Percentiles rank a stretch among this genome's conserved stretches.
Conservation (phyloP, 2,113 vertebrate species). For the Salvelinus sp. region DNA sequence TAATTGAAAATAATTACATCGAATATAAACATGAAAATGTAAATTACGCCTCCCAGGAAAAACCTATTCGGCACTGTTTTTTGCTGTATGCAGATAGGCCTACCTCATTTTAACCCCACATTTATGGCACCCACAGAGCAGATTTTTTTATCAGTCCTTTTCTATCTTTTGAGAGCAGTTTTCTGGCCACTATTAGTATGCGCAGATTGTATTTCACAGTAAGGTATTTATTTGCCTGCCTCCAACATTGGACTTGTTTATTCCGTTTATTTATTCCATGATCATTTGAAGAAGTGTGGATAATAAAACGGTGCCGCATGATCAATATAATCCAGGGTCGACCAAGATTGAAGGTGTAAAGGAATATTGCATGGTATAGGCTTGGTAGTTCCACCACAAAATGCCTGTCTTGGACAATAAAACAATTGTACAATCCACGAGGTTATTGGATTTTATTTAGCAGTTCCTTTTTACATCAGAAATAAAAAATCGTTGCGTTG, state of each 20-base stretch:
- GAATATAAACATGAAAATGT: neutral
- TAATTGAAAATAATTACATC: neutral
- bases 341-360: slow-evolving; percentile 29
- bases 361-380: slow-evolving; percentile 38
- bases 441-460: slow-evolving; percentile 45
- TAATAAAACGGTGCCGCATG: slow-evolving; percentile 34
- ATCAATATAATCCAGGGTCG: slow-evolving; percentile 44
- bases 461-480: slow-evolving; percentile 44
- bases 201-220: neutral
- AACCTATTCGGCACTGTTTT: neutral
- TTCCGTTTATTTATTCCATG: slow-evolving; percentile 31
- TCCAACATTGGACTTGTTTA: neutral
- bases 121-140: neutral
- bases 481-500: slow-evolving; percentile 23
- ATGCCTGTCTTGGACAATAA: neutral
- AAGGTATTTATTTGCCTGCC: neutral
- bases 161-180: neutral
- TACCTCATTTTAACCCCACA: neutral
- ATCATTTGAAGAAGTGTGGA: slow-evolving; percentile 32
- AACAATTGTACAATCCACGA: slow-evolving; percentile 60
- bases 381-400: slow-evolving; percentile 58
- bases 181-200: neutral
- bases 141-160: neutral
- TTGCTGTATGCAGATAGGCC: neutral
- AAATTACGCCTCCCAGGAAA: neutral